Base-by-base conservation (phyloP, 2,888 invertebrate species). In the Drosophila ezoana region DNA sequence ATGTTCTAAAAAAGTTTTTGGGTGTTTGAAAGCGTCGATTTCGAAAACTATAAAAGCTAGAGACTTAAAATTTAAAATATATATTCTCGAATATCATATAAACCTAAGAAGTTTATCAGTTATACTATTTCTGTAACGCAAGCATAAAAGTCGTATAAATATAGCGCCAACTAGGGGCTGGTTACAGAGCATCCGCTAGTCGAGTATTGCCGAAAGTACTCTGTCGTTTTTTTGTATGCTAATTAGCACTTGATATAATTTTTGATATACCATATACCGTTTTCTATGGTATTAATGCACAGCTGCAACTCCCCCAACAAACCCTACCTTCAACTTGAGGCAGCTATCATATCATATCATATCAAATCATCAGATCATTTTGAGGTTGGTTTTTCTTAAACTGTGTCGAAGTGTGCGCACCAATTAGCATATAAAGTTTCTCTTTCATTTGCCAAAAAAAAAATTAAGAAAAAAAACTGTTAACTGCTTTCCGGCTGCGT, bases 341-440 rank as follows among this genome's bases (percentile, higher is more conserved):
- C 59, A 40, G 45, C 37, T 37, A 43, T 51, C 60, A 76, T 18
- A 18, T n/a, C n/a, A n/a, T 32, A 58, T 44, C 43, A 52, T 58
- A 49, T 20, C 49, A 20, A 8, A 28, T 28, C 8, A 28, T 8
- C 28, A 28, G 28, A 28, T 28, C 28, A 28, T 8, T 41, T 35
- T 32, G 28, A n/a, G 38, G 13, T 37, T 53, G 35, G 49, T 35
- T 52, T 73, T 56, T 41, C 48, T 35, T 41, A n/a, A 11, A 28
- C 13, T 37, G 32, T 14, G 23, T 37, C 28, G 28, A 28, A 32
- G 54, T 52, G 57, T 61, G 58, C 53, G 67, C 61, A 72, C 79
- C 83, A 83, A 84, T 84, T 84, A 84, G 87, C 83, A 84, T 88
- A 88, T 64, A 74, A 74, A 61, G 45, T 84, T 84, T 84, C 83